Conservation (phyloP, 2,888 invertebrate species). For the Pimpla rufipes region DNA sequence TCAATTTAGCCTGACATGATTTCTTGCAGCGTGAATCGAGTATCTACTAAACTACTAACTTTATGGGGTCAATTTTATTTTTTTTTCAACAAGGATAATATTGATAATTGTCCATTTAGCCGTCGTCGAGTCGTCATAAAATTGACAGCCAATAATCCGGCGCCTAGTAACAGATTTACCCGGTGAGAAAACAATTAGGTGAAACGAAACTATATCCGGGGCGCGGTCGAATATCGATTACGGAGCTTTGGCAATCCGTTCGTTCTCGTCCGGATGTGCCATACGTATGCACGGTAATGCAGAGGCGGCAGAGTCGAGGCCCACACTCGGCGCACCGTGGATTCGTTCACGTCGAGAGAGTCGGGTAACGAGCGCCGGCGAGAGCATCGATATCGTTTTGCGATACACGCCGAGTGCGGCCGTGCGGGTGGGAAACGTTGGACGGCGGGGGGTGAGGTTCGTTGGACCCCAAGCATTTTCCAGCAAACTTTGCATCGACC, state of each 20-base stretch:
- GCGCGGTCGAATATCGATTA: conserved; percentile 30
- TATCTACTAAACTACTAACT: no score
- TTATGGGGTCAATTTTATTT: no score
- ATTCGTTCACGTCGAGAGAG: conserved; percentile 33
- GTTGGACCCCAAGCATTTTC: conserved; percentile 36
- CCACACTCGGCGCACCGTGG: not conserved
- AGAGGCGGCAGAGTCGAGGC: not conserved
- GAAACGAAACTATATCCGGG: conserved; percentile 27
- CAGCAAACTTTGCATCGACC: conserved; percentile 54
- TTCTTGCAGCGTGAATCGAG: no score
- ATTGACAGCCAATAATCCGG: not conserved
- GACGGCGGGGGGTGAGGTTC: not conserved
- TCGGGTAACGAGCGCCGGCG: conserved; percentile 25
- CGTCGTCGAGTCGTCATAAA: not conserved
- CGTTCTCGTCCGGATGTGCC: conserved; percentile 10
- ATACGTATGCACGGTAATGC: not conserved
- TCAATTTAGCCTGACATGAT: no score
- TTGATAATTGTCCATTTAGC: not conserved
- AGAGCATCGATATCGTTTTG: conserved; percentile 62
- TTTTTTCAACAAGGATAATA: not conserved
- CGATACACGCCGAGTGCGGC: conserved; percentile 47
- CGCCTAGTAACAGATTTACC: not conserved
- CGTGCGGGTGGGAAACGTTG: conserved; percentile 10
- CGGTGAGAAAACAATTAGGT: conserved; percentile 23
- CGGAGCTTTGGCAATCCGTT: conserved; percentile 17